A percentile compares a stretch with the other conserved stretches of the same genome.
These are phyloP conservation scores for Ornithoptera alexandrae DNA, from an alignment of 2,888 invertebrate genomes.

Conservation along the genomic window DNA sequence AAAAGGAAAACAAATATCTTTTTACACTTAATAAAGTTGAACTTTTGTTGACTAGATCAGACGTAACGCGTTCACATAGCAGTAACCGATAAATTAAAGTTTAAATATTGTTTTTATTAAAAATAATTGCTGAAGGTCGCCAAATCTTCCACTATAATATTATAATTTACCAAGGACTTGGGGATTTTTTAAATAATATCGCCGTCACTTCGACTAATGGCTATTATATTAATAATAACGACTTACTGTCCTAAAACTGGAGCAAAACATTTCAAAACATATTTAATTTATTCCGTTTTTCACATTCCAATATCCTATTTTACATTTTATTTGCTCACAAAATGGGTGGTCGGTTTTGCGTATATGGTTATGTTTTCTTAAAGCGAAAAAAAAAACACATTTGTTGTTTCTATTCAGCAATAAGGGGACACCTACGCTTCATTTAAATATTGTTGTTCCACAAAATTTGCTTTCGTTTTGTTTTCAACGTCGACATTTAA, in stretches of 20 bases:
- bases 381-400: conserved; percentile 12
- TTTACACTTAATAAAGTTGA: no score
- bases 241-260: conserved; percentile 48
- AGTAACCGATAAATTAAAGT: no score
- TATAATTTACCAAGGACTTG: conserved; percentile 14
- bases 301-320: conserved; percentile 41
- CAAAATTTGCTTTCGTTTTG: neutral
- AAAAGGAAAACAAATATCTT: no score
- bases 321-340: conserved; percentile 24
- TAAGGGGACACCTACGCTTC: conserved; percentile 1
- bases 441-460: neutral
- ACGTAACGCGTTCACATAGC: no score
- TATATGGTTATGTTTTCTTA: conserved; percentile 15
- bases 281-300: conserved; percentile 46
- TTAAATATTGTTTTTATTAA: conserved; percentile 10
- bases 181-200: conserved; percentile 5
- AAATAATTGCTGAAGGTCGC: conserved; percentile 2
- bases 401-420: conserved; percentile 13
- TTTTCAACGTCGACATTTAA: neutral
- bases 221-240: conserved; percentile 30
- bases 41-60: no score
- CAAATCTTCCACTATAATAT: conserved; percentile 22
- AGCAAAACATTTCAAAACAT: conserved; percentile 53
- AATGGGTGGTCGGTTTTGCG: conserved; percentile 11
- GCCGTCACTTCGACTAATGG: neutral